Percentiles rank a stretch among this genome's conserved stretches.
phyloP scores from a whole-genome alignment of 2,797 vertebrate species.

The Microcaecilia unicolor region DNA sequence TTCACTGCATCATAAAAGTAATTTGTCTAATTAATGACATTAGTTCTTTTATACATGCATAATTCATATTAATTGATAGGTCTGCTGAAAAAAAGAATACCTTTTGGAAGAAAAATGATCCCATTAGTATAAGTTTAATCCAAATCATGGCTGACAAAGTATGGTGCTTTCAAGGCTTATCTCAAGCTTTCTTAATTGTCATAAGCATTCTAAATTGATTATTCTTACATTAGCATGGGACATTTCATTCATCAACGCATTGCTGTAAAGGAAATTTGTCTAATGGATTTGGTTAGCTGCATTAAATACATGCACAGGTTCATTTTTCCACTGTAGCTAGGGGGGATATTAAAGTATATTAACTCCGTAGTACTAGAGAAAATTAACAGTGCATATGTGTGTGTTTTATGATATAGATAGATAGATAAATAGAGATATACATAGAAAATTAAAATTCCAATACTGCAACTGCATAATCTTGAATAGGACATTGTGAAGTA shows the following conservation, averaged over 20 bases:
- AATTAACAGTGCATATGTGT: slow-evolving; percentile 46
- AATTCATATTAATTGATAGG: slow-evolving; percentile 98
- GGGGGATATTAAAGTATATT: slow-evolving; percentile 66
- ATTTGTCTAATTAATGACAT: slow-evolving; percentile 98
- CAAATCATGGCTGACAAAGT: slow-evolving; percentile 94
- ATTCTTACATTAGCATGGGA: slow-evolving; percentile 71
- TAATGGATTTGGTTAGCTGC: slow-evolving; percentile 64
- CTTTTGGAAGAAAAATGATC: slow-evolving; percentile 92
- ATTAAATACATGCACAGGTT: slow-evolving; percentile 60
- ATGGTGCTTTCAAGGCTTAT: slow-evolving; percentile 68
- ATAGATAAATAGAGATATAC: too few species aligned
- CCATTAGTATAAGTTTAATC: slow-evolving; percentile 90
- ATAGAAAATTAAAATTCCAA: slow-evolving; percentile 68
- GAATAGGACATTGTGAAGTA: too few species aligned
- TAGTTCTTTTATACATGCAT: slow-evolving; percentile 90
- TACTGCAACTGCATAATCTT: slow-evolving; percentile 70
- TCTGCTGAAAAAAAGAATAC: slow-evolving; percentile 78
- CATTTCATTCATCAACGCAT: slow-evolving; percentile 81
- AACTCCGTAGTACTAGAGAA: slow-evolving; percentile 55
- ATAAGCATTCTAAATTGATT: slow-evolving; percentile 92
- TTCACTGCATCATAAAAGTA: slow-evolving; percentile 81
- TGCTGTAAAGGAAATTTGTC: slow-evolving; percentile 64
- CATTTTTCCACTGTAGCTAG: slow-evolving; percentile 70
- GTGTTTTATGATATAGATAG: slow-evolving; percentile 59
- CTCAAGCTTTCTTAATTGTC: slow-evolving; percentile 80